Percentiles rank a stretch among this genome's conserved stretches.
phyloP scores from a whole-genome alignment of 2,888 invertebrate genomes.

The Drosophila cognata region DNA sequence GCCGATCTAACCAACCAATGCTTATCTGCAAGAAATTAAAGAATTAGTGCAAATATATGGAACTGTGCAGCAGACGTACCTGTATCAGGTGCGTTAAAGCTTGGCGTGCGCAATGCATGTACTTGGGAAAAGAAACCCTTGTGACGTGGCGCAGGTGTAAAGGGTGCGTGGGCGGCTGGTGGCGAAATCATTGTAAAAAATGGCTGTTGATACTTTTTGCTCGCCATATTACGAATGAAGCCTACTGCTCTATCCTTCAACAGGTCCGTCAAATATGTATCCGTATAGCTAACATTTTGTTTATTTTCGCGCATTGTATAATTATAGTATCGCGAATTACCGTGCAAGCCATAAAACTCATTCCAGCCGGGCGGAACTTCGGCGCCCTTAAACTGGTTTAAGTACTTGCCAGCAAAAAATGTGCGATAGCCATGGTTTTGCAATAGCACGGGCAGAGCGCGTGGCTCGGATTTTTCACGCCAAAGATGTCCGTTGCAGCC shows the following conservation, averaged over 20 bases:
- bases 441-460: constrained; percentile 89
- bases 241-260: constrained; percentile 86
- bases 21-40: constrained; percentile 87
- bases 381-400: constrained; percentile 90
- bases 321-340: constrained; percentile 97
- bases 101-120: constrained; percentile 89
- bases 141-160: constrained; percentile 92
- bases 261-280: constrained; percentile 93
- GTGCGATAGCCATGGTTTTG: constrained; percentile 90
- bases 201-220: constrained; percentile 44
- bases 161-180: constrained; percentile 95
- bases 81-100: constrained; percentile 87
- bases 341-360: constrained; percentile 94
- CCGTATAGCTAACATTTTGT: constrained; percentile 87
- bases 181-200: constrained; percentile 95
- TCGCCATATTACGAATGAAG: constrained; percentile 53
- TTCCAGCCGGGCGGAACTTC: constrained; percentile 94
- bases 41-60: constrained; percentile 12
- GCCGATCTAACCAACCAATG: constrained; percentile 92
- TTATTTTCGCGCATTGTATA: constrained; percentile 94
- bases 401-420: constrained; percentile 97
- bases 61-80: constrained; percentile 22
- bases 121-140: constrained; percentile 87
- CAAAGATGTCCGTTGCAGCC: constrained; percentile 91
- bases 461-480: constrained; percentile 88